These are phyloP conservation scores for Muntiacus reevesi DNA, from an alignment of 2,113 vertebrate genomes.

Conservation along the genomic window DNA sequence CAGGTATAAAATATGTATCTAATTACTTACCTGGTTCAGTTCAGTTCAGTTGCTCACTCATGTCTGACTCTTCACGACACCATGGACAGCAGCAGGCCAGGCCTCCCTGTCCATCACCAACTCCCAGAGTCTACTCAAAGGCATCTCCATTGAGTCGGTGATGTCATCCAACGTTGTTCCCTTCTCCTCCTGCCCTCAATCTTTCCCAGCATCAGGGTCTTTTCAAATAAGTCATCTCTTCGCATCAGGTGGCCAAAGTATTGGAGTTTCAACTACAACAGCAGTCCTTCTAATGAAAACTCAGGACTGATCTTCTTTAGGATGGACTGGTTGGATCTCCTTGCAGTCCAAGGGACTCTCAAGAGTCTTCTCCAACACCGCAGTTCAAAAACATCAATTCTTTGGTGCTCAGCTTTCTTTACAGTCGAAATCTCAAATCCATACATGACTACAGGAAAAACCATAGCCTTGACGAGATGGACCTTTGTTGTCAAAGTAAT, in stretches of 20 bases:
- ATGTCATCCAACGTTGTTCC: background rate
- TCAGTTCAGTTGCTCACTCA: background rate
- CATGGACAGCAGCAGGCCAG: accelerated
- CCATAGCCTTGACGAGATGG: background rate
- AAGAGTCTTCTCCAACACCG: background rate
- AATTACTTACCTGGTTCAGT: background rate
- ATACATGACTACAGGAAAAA: background rate
- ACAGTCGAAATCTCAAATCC: background rate
- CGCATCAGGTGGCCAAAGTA: background rate
- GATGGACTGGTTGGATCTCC: background rate
- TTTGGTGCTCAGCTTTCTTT: background rate
- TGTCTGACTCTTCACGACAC: background rate
- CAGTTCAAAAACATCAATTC: background rate
- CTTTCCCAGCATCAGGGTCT: background rate
- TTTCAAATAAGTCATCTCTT: background rate
- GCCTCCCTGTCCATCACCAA: background rate
- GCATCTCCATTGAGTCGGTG: background rate
- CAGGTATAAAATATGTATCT: background rate
- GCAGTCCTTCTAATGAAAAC: background rate
- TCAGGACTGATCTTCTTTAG: background rate
- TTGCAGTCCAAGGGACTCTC: background rate
- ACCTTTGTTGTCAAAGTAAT: background rate
- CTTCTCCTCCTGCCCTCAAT: background rate
- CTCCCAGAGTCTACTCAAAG: background rate
- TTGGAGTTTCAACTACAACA: background rate